Evolutionary conservation across 1,140 invertebrate species (phyloP).

Genomic region (Drosophila navojoa): DNA sequence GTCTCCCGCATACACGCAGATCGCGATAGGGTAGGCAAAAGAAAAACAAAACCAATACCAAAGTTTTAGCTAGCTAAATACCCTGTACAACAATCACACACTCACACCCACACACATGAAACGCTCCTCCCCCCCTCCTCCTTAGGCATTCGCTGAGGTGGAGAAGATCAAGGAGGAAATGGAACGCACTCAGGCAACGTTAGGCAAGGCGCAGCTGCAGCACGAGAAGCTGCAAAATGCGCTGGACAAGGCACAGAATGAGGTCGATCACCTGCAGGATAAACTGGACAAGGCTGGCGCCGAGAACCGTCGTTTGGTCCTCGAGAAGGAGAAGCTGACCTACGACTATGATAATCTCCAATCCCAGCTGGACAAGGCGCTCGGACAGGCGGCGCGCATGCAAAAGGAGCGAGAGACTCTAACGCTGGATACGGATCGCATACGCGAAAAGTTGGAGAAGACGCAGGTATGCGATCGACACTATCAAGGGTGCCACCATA

Average conservation of each 20-base stretch:
- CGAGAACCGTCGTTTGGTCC: slow-evolving; percentile 93
- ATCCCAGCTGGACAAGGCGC: slow-evolving; percentile 94
- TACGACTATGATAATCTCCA: slow-evolving; percentile 95
- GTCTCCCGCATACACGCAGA: slow-evolving; percentile 93
- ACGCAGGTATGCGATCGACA: slow-evolving; percentile 88
- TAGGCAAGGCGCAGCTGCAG: slow-evolving; percentile 94
- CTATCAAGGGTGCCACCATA: slow-evolving; percentile 16
- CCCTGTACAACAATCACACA: not conserved
- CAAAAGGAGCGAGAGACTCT: slow-evolving; percentile 95
- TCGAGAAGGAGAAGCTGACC: slow-evolving; percentile 94
- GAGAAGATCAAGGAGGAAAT: slow-evolving; percentile 96
- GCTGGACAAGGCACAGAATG: slow-evolving; percentile 94
- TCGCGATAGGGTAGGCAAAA: slow-evolving; percentile 88
- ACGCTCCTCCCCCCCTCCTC: slow-evolving; percentile 15
- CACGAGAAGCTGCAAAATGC: slow-evolving; percentile 95
- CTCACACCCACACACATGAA: slow-evolving; percentile 2
- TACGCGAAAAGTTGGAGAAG: slow-evolving; percentile 95
- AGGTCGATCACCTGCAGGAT: slow-evolving; percentile 95
- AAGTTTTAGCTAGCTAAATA: slow-evolving; percentile 19
- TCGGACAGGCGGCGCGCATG: slow-evolving; percentile 92
- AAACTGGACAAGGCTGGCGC: slow-evolving; percentile 91
- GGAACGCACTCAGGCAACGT: slow-evolving; percentile 93
- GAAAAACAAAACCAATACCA: slow-evolving; percentile 7
- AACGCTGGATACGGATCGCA: slow-evolving; percentile 92
- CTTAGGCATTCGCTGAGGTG: slow-evolving; percentile 89